phyloP scores from a whole-genome alignment of 1,140 invertebrate genomes.

The Tribolium castaneum region DNA sequence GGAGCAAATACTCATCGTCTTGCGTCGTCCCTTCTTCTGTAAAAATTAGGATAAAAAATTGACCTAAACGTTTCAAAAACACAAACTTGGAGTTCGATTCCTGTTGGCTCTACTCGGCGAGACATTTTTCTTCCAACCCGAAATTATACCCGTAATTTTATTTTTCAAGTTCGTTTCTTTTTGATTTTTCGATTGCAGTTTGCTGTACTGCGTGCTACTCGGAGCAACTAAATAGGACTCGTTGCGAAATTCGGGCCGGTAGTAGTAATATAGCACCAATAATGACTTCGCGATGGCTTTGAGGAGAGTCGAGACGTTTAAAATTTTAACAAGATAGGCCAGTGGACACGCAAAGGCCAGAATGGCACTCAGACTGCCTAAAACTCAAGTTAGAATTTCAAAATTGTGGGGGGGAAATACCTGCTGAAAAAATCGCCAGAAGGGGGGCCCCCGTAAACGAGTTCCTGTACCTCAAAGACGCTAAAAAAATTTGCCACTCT shows the following conservation, averaged over 20 bases:
- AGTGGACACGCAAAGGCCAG: conserved; percentile 75
- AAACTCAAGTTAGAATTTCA: conserved; percentile 2
- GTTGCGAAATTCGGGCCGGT: conserved; percentile 55
- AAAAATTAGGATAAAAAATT: not conserved
- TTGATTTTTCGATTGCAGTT: conserved; percentile 39
- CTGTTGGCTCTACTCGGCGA: not conserved
- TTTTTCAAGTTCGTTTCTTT: conserved; percentile 16
- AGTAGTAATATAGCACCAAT: conserved; percentile 55
- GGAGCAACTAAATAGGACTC: conserved; percentile 36
- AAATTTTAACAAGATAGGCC: conserved; percentile 58
- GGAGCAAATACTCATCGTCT: conserved; percentile 65
- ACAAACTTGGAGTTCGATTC: not conserved
- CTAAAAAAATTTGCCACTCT: conserved; percentile 73
- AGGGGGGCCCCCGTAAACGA: conserved; percentile 74
- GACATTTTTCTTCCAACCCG: conserved; percentile 1
- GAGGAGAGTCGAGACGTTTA: conserved; percentile 56
- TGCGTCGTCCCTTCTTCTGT: not conserved
- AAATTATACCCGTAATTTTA: not conserved
- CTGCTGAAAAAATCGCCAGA: conserved; percentile 74
- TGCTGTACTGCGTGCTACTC: conserved; percentile 45
- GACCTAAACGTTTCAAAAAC: not conserved
- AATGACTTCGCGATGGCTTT: conserved; percentile 56
- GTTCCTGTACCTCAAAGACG: conserved; percentile 73
- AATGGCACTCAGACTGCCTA: conserved; percentile 74
- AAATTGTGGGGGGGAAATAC: conserved; percentile 55